Conservation (phyloP, 2,888 invertebrate species). For the Troides helena region DNA sequence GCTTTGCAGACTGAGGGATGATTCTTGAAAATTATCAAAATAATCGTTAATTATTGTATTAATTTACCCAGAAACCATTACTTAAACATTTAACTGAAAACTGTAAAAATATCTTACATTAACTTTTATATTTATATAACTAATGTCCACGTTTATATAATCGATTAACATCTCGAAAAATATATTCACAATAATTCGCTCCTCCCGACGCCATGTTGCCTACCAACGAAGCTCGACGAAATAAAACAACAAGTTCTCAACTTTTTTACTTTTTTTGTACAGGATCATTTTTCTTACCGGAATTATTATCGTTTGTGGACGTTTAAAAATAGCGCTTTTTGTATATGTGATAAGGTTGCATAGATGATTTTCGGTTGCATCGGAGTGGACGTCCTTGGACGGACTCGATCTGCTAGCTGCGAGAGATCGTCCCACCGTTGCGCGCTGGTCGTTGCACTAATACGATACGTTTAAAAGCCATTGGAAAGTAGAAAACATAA, state of each 20-base stretch:
- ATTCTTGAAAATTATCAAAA: constrained; percentile 54
- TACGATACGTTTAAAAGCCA: constrained; percentile 75
- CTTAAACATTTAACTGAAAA: background rate
- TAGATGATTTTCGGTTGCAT: constrained; percentile 48
- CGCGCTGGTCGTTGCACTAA: constrained; percentile 78
- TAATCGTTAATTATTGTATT: background rate
- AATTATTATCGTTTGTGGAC: constrained; percentile 51
- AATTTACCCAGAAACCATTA: background rate
- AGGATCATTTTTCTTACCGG: constrained; percentile 79
- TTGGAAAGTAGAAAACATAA: constrained; percentile 76
- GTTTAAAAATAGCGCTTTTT: constrained; percentile 47
- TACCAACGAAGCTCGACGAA: constrained; percentile 63
- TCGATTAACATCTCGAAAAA: constrained; percentile 54
- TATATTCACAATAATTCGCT: constrained; percentile 71
- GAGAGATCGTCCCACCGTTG: constrained; percentile 74
- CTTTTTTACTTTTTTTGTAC: constrained; percentile 74
- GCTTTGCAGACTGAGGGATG: constrained; percentile 68
- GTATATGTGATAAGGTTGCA: constrained; percentile 45
- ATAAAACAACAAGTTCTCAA: constrained; percentile 72
- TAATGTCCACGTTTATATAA: background rate
- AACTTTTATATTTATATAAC: background rate
- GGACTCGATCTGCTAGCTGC: constrained; percentile 79
- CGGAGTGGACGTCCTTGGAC: constrained; percentile 78
- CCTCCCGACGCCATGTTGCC: constrained; percentile 73
- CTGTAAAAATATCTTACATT: background rate